Evolutionary conservation across 2,113 vertebrate species (phyloP).

Genomic region (Chloebia gouldiae): DNA sequence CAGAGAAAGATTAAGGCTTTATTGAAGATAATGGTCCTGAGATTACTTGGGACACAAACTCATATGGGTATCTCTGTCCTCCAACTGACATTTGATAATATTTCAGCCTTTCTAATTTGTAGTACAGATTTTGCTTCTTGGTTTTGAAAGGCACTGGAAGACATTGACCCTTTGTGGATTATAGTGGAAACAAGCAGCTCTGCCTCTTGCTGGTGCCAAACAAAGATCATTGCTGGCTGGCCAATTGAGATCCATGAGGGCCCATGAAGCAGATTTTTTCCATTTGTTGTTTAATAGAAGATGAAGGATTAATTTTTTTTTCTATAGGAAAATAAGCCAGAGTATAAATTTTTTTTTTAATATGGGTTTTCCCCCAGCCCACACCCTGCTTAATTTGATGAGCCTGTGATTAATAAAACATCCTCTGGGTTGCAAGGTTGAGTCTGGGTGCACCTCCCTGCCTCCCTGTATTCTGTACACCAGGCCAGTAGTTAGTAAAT

Average conservation of each 20-base stretch:
- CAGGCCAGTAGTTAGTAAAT: background rate
- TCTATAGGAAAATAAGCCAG: background rate
- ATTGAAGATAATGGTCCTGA: background rate
- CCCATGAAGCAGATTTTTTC: background rate
- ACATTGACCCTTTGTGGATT: background rate
- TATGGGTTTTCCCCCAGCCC: background rate
- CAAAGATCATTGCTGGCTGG: background rate
- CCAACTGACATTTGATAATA: background rate
- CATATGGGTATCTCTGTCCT: background rate
- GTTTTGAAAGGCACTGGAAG: background rate
- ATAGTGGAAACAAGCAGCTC: background rate
- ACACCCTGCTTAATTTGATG: background rate
- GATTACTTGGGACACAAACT: background rate
- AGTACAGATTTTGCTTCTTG: background rate
- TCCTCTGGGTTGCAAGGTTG: accelerated
- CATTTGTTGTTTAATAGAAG: background rate
- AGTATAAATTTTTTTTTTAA: background rate
- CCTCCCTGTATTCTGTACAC: background rate
- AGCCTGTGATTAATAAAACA: background rate
- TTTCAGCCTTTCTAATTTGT: background rate
- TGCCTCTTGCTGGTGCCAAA: background rate
- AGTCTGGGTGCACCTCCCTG: background rate
- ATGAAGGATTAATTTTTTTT: background rate
- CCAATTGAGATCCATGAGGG: background rate
- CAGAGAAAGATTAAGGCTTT: background rate